Evolutionary conservation across 2,797 vertebrate species (phyloP).

Genomic region (Etheostoma nigrum): DNA sequence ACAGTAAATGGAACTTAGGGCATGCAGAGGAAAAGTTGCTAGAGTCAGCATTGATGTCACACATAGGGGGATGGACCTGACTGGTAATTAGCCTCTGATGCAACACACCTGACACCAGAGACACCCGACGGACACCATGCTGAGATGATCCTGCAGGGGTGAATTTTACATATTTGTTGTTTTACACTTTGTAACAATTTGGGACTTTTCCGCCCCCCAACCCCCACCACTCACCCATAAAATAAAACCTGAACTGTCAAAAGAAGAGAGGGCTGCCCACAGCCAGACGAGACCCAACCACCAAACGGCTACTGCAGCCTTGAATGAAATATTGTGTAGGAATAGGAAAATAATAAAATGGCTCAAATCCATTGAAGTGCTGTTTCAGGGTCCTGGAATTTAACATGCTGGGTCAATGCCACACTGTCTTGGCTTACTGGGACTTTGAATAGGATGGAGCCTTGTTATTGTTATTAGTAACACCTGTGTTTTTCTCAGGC

Average conservation of each 20-base stretch:
- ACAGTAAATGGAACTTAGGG: conserved; percentile 2
- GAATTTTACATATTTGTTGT: conserved; percentile 21
- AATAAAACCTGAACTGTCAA: conserved; percentile 19
- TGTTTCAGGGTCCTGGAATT: not conserved
- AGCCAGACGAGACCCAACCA: not conserved
- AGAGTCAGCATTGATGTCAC: not conserved
- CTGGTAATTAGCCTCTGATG: conserved; percentile 12
- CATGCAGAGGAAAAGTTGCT: not conserved
- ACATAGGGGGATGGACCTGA: not conserved
- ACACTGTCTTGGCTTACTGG: not conserved
- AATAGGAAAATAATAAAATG: conserved; percentile 1
- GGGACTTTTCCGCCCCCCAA: not conserved
- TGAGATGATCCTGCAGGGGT: not conserved
- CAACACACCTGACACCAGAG: conserved; percentile 1
- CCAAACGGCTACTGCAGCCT: not conserved
- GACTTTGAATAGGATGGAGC: not conserved
- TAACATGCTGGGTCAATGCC: not conserved
- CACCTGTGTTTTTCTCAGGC: not conserved
- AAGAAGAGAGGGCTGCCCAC: not conserved
- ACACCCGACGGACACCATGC: not conserved
- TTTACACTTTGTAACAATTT: conserved; percentile 9
- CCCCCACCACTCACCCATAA: not conserved
- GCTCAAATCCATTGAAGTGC: not conserved
- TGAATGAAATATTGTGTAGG: not conserved
- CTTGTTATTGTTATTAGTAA: not conserved